These are phyloP conservation scores for Tapirus indicus DNA, from an alignment of 2,797 vertebrate genomes.

Conservation along the genomic window DNA sequence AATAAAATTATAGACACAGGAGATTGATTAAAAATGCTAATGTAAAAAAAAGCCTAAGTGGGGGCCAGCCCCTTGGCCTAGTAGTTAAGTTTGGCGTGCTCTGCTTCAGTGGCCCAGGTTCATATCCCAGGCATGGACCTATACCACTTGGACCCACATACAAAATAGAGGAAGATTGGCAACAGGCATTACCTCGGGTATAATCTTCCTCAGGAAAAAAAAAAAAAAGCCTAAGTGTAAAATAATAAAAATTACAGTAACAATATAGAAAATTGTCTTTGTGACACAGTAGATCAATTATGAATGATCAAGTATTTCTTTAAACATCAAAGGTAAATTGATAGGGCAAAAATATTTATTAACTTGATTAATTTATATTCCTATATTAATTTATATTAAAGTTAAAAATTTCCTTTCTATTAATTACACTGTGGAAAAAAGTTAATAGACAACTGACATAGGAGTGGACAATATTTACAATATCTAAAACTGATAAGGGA, in stretches of 20 bases:
- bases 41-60: not conserved
- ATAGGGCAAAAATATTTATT: not conserved
- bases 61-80: no score
- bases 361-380: not conserved
- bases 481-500: not conserved
- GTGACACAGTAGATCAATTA: not conserved
- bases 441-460: not conserved
- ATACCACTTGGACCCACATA: no score
- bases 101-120: no score
- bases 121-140: no score
- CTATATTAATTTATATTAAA: not conserved
- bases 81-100: no score
- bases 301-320: not conserved
- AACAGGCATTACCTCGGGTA: no score
- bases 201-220: no score
- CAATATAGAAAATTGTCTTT: not conserved
- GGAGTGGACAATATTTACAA: not conserved
- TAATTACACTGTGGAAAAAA: not conserved
- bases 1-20: not conserved
- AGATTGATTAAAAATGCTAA: not conserved
- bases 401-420: not conserved
- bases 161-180: no score
- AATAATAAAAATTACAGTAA: not conserved
- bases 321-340: not conserved
- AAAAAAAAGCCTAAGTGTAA: not conserved